Base-by-base conservation (phyloP, 1,140 invertebrate species). In the Meloidogyne chitwoodi region DNA sequence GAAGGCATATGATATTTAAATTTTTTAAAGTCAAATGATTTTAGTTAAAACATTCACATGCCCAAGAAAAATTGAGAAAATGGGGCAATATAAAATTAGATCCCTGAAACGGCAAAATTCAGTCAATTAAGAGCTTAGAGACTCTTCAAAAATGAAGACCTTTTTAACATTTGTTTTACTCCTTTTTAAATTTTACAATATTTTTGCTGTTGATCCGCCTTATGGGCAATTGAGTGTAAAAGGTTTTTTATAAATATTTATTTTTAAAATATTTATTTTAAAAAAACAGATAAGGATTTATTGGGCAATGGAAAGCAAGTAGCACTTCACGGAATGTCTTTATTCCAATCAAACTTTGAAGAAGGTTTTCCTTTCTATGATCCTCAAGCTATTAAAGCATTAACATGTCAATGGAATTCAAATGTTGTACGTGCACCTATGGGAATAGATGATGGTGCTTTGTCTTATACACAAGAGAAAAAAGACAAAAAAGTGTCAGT, bases 201-300 rank as follows among this genome's bases (percentile, higher is more conserved):
- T n/a, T 22, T 14, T n/a, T 16, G 19, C 48, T 16, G 48, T 27
- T 16, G 69, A 34, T 27, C 76, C 77, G 2, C 76, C 77, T 24
- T 78, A 78, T 62, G 77, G 77, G 19, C 76, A 78, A 34, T 75
- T 78, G 24, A 56, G 77, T 48, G 75, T 78, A n/a, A 26, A 56
- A 56, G 48, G 48, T 56, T n/a, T n/a, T 16, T 19, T 56, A 4
- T 56, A n/a, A 16, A n/a, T n/a, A n/a, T 6, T 8, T n/a, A 56
- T n/a, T 0, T 56, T 41, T 19, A 56, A 56, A 56, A 44, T 2
- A 16, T 16, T 16, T 16, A 16, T 1, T 4, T 44, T 56, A n/a
- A n/a, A n/a, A n/a, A n/a, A 56, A 56, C 31, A 26, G 77, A 65
- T n/a, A 78, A 44, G 8, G 38, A 78, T 10, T 62, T 78, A 24